Percentiles rank a stretch among this genome's conserved stretches.
phyloP scores from a whole-genome alignment of 2,888 invertebrate genomes.

The Pseudococcus viburni region DNA sequence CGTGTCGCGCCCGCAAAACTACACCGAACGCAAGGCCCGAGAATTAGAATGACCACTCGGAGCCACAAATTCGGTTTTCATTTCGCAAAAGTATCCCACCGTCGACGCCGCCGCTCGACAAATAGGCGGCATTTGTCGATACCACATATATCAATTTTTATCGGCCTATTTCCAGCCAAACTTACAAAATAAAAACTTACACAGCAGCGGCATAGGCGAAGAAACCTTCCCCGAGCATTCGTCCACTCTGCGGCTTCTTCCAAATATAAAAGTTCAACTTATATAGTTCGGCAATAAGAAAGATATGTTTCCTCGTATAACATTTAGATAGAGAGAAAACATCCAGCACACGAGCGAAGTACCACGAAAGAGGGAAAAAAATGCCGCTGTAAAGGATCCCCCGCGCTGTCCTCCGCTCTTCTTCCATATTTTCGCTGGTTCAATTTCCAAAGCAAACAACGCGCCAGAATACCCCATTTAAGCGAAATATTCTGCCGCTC shows the following conservation, averaged over 20 bases:
- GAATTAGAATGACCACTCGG: constrained; percentile 63
- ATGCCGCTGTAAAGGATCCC: not conserved
- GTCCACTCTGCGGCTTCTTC: constrained; percentile 43
- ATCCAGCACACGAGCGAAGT: not conserved
- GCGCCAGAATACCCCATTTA: not conserved
- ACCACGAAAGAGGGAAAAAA: not conserved
- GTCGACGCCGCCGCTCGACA: constrained; percentile 58
- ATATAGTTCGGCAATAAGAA: constrained; percentile 61
- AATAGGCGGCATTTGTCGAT: constrained; percentile 65
- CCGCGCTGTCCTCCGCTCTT: not conserved
- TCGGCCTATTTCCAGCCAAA: constrained; percentile 60
- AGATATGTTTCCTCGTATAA: constrained; percentile 58
- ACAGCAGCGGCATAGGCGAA: not conserved
- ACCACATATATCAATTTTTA: constrained; percentile 65
- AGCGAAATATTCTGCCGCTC: not conserved
- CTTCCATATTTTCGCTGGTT: not conserved
- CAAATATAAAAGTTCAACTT: constrained; percentile 63
- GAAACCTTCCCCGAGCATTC: not conserved
- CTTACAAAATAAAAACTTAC: constrained; percentile 62
- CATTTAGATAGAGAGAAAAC: constrained; percentile 22
- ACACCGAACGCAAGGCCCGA: not conserved
- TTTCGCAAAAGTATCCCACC: not conserved
- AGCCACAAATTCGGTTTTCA: constrained; percentile 59
- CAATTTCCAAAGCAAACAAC: constrained; percentile 63
- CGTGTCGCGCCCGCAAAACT: not conserved